These are phyloP conservation scores for Apogon hyalosoma DNA, from an alignment of 2,797 vertebrate species.

Conservation along the genomic window DNA sequence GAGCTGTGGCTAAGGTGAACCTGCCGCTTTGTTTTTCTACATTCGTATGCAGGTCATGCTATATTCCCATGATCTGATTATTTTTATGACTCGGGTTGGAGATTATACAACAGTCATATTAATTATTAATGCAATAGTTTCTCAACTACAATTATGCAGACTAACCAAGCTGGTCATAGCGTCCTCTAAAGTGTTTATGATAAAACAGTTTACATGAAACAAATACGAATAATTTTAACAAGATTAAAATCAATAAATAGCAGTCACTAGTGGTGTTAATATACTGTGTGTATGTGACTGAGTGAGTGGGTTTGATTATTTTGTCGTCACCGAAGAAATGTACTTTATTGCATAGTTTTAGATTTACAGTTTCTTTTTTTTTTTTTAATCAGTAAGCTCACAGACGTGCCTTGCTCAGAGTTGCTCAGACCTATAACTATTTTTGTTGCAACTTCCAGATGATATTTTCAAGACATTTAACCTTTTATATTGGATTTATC, in stretches of 20 bases:
- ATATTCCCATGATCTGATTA: background rate
- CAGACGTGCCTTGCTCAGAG: no score
- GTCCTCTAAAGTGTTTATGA: background rate
- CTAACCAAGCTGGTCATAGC: background rate
- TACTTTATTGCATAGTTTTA: no score
- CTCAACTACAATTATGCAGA: background rate
- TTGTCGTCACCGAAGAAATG: no score
- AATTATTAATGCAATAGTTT: slow-evolving; percentile 39
- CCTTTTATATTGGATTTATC: no score
- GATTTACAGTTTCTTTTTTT: no score
- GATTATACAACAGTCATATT: slow-evolving; percentile 3
- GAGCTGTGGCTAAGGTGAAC: background rate
- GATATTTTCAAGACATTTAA: no score
- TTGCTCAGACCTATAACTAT: no score
- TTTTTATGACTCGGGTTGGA: slow-evolving; percentile 27
- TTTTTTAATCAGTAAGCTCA: no score
- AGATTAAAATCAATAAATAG: background rate
- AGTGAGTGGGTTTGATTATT: no score
- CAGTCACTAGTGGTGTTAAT: no score
- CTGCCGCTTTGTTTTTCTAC: background rate
- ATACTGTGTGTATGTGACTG: no score
- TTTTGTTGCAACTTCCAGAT: no score
- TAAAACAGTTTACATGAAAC: background rate
- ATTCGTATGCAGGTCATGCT: background rate
- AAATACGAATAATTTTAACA: slow-evolving; percentile 1